These are phyloP conservation scores for Empidonax alnorum DNA, from an alignment of 2,113 vertebrate genomes.

Conservation along the genomic window DNA sequence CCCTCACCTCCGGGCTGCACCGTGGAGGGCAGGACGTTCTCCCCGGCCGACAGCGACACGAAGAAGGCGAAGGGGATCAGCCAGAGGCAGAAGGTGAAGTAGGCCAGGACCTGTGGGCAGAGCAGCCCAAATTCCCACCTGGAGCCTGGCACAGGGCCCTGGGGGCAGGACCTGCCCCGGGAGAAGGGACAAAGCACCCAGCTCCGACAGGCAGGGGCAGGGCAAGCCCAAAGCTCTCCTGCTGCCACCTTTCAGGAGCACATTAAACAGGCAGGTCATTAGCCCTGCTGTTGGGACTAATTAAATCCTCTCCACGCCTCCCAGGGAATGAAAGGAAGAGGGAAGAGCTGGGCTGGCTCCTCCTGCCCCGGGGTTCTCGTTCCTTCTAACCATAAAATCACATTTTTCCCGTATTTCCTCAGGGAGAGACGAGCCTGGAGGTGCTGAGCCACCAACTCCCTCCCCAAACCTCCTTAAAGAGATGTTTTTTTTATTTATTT, in stretches of 20 bases:
- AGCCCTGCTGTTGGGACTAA: not conserved
- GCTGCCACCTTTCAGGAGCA: not conserved
- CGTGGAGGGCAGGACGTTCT: slow-evolving; percentile 94
- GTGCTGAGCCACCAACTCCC: not conserved
- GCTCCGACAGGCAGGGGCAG: not conserved
- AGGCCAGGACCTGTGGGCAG: slow-evolving; percentile 85
- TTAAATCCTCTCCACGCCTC: not conserved
- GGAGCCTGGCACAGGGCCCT: not conserved
- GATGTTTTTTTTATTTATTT: rapidly evolving
- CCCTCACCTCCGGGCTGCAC: slow-evolving; percentile 92
- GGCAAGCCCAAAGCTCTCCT: not conserved
- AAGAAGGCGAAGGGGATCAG: slow-evolving; percentile 95
- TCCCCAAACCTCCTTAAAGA: not conserved
- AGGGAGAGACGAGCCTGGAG: not conserved
- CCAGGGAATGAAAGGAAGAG: not conserved
- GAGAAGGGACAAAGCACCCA: not conserved
- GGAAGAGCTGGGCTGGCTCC: not conserved
- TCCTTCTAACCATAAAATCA: not conserved
- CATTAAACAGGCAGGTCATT: not conserved
- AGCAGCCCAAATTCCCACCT: not conserved
- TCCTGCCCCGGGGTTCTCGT: not conserved
- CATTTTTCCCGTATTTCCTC: not conserved
- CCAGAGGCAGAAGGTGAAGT: slow-evolving; percentile 98
- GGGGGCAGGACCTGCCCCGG: rapidly evolving
- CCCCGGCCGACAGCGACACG: slow-evolving; percentile 92